phyloP scores from a whole-genome alignment of 2,113 vertebrate species.

The Albula goreensis region DNA sequence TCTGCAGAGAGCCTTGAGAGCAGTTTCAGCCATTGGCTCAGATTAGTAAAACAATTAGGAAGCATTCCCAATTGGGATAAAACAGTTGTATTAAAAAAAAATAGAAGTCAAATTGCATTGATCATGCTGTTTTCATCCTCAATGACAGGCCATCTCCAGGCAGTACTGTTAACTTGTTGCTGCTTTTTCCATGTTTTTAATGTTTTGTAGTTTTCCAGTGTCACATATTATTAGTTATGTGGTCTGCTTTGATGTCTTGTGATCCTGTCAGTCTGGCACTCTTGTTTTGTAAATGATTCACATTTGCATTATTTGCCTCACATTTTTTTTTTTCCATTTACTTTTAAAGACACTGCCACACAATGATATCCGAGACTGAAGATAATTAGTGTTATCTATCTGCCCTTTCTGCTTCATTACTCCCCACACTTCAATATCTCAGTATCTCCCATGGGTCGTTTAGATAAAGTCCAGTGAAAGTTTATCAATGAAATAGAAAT shows the following conservation, averaged over 20 bases:
- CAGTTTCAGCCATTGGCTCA: too few species aligned
- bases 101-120: too few species aligned
- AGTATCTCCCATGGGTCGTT: neutral
- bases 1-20: too few species aligned
- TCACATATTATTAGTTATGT: neutral
- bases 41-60: too few species aligned
- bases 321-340: too few species aligned
- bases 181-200: neutral
- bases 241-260: neutral
- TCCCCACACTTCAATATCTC: neutral
- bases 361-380: neutral
- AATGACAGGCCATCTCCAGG: too few species aligned
- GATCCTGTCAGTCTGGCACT: neutral
- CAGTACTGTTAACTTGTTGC: neutral
- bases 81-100: too few species aligned
- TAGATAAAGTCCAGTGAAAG: neutral
- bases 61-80: too few species aligned
- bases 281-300: too few species aligned
- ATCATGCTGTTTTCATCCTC: too few species aligned
- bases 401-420: neutral
- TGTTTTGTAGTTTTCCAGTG: neutral
- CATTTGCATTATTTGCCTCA: too few species aligned
- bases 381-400: neutral
- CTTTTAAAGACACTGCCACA: neutral
- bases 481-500: neutral